These are phyloP conservation scores for Potorous gilbertii DNA, from an alignment of 2,797 vertebrate species.

Conservation along the genomic window DNA sequence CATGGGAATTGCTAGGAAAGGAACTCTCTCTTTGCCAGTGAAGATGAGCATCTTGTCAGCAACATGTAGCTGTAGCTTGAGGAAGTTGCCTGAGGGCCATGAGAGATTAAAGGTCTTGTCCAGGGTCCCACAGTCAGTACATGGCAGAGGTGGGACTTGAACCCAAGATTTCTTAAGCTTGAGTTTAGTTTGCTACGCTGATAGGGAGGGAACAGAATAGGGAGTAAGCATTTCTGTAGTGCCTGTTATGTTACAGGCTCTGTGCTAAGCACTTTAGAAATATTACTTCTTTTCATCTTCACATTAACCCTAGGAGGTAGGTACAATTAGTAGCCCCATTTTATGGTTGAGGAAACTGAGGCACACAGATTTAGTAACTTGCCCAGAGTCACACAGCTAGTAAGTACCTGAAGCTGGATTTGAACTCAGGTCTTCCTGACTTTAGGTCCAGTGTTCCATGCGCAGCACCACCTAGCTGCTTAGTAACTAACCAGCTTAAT, in stretches of 20 bases:
- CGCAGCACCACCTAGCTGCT: neutral
- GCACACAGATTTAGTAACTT: neutral
- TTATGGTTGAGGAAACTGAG: neutral
- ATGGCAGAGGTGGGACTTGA: neutral
- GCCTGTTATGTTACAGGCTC: neutral
- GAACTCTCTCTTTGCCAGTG: neutral
- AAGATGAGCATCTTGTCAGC: neutral
- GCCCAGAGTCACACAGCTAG: neutral
- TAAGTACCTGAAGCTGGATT: neutral
- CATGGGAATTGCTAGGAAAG: neutral
- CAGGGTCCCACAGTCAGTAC: neutral
- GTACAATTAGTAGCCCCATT: neutral
- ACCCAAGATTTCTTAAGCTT: neutral
- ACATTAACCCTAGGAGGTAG: neutral
- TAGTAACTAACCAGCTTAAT: neutral
- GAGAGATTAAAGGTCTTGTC: neutral
- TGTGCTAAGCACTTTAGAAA: neutral
- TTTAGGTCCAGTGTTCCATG: neutral
- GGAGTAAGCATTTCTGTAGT: neutral
- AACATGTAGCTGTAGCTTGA: neutral
- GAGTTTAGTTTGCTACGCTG: neutral
- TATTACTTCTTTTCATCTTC: neutral
- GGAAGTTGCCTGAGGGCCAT: neutral
- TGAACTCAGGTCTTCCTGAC: neutral
- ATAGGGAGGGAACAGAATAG: neutral